phyloP scores from a whole-genome alignment of 2,797 vertebrate genomes.

The Poeciliopsis presidionis region DNA sequence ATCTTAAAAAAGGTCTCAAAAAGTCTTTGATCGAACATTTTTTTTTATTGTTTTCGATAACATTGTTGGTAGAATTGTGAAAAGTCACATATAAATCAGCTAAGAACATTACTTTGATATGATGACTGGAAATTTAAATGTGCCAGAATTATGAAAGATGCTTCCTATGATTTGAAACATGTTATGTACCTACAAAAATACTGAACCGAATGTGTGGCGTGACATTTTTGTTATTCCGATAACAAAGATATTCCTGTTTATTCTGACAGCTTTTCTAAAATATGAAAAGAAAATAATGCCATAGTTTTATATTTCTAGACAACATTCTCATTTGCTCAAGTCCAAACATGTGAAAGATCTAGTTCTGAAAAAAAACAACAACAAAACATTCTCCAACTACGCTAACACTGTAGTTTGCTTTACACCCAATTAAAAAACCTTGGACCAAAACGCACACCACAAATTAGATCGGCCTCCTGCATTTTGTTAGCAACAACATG shows the following conservation, averaged over 20 bases:
- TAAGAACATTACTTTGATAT: not conserved
- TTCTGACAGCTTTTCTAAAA: not conserved
- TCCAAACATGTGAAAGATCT: not conserved
- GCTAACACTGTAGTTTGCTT: not conserved
- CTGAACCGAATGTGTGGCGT: not conserved
- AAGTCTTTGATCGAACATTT: not conserved
- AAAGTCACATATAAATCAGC: not conserved
- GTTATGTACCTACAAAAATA: no score
- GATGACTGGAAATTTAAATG: not conserved
- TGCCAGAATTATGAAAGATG: not conserved
- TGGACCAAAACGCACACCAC: conserved; percentile 32
- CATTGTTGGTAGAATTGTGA: not conserved
- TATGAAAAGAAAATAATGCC: not conserved
- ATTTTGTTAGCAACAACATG: not conserved
- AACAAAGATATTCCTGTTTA: not conserved
- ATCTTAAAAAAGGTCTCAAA: not conserved
- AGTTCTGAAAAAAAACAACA: no score
- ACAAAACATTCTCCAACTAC: not conserved
- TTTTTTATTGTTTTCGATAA: not conserved
- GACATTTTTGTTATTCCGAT: not conserved
- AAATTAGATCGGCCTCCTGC: conserved; percentile 29
- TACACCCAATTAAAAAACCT: conserved; percentile 17
- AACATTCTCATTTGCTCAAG: not conserved
- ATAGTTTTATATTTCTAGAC: not conserved
- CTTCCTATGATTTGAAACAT: no score